Evolutionary conservation across 2,888 invertebrate genomes (phyloP), one percentile per base, ranked within the genome.

Genomic region (Bombylius major): DNA sequence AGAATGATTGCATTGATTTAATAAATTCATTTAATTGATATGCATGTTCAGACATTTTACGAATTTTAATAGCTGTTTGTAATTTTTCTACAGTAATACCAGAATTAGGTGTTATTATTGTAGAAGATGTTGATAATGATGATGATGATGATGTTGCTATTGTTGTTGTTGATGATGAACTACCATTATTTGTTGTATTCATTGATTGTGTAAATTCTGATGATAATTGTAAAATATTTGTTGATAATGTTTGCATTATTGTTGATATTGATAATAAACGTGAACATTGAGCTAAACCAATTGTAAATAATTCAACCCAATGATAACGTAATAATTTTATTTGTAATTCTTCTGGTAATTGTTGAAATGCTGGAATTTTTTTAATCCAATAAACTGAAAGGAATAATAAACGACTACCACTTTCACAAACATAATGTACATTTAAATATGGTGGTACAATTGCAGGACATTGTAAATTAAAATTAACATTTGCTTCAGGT

Each of bases 341-440:
- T 77, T 96, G 93, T 54, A 86, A 80, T 60, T 92, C 90, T 58
- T 84, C 80, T 57, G 92, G 89, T 64, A 95, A 78, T 39, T 83
- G 79, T 65, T 86, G 84, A 70, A 91, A 93, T 48, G 86, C 87
- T 34, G 88, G 85, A 64, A 95, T 82, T 65, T 87, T 87, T 62
- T 87, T 80, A 53, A 91, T 82, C 93, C 96, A 97, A 67, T 95
- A 87, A 56, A 95, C 87, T 13, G 88, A 84, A 11, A 94, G 81
- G 68, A 95, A 94, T 56, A 98, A 80, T 55, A 98, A 80, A 51
- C 97, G 77, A 4, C 96, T 93, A 33, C 93, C 95, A 63, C 90
- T 91, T 77, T 98, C 97, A 76, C 95, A 97, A 53, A 92, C 89
- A 67, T 91, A 95, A 76, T 96, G 95, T 67, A 92, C 84, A 63